These are phyloP conservation scores for Rhinogobius similis DNA, from an alignment of 2,113 vertebrate genomes.

Conservation along the genomic window DNA sequence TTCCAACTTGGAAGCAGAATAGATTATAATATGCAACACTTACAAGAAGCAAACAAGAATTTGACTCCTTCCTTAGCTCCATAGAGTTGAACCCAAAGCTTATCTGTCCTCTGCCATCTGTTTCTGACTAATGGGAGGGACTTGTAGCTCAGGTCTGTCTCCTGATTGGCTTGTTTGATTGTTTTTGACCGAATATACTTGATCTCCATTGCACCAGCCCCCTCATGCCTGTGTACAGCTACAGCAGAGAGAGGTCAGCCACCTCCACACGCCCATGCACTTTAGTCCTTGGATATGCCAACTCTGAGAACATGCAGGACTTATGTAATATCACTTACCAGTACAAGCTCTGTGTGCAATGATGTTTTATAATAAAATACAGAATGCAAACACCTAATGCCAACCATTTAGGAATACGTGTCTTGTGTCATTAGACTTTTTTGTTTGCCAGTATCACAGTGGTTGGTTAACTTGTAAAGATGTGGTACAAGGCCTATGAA, in stretches of 20 bases:
- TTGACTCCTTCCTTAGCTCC: slow-evolving; percentile 26
- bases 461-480: not conserved
- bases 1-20: not conserved
- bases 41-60: not conserved
- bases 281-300: slow-evolving; percentile 28
- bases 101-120: slow-evolving; percentile 66
- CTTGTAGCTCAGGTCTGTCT: slow-evolving; percentile 23
- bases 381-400: not conserved
- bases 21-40: not conserved
- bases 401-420: not conserved
- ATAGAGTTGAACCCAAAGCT: slow-evolving; percentile 41
- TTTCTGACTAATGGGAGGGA: slow-evolving; percentile 50
- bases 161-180: slow-evolving; percentile 40
- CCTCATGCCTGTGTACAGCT: slow-evolving; percentile 17
- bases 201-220: slow-evolving; percentile 37
- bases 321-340: slow-evolving; percentile 41
- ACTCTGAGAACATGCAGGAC: slow-evolving; percentile 18
- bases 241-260: slow-evolving; percentile 38
- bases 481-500: too few relatives aligned
- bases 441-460: not conserved
- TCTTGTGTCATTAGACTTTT: not conserved
- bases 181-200: slow-evolving; percentile 33
- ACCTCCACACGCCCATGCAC: slow-evolving; percentile 50
- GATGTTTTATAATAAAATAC: not conserved
- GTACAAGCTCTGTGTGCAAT: not conserved